A percentile compares a stretch with the other conserved stretches of the same genome.
Evolutionary conservation across 30 jellyfish, hydroid and myxozoan genomes (phyloP).

Genomic region (Sanderia malayensis): DNA sequence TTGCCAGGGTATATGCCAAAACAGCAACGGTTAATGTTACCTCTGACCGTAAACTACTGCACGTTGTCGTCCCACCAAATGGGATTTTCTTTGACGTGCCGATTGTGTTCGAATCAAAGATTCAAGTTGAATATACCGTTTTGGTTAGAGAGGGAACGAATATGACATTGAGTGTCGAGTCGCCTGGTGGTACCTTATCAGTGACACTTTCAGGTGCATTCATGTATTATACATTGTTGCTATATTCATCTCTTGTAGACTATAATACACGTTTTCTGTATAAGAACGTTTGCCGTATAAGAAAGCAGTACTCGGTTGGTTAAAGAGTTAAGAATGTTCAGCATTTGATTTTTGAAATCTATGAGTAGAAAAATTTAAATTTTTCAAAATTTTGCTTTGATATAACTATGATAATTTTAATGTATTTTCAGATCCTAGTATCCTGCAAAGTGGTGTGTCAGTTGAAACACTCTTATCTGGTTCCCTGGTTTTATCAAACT

Average conservation of each 20-base stretch:
- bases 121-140: background rate
- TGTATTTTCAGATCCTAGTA: constrained; percentile 29
- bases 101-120: constrained; percentile 9
- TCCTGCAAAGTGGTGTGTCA: constrained; percentile 31
- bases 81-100: constrained; percentile 16
- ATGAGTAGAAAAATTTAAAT: too few species aligned
- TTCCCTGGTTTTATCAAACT: constrained; percentile 21
- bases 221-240: too few species aligned
- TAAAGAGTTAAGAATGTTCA: too few species aligned
- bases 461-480: constrained; percentile 11
- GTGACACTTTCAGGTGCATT: too few species aligned
- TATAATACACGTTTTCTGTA: too few species aligned
- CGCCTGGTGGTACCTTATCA: background rate
- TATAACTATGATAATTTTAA: too few species aligned
- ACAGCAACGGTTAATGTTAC: background rate
- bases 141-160: constrained; percentile 38
- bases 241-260: too few species aligned
- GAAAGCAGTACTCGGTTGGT: too few species aligned
- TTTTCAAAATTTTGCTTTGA: too few species aligned
- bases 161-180: constrained; percentile 36
- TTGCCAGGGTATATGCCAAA: constrained; percentile 17
- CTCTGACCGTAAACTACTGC: constrained; percentile 34
- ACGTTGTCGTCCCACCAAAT: constrained; percentile 23
- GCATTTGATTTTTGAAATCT: too few species aligned
- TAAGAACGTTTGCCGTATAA: too few species aligned